Evolutionary conservation across 2,113 vertebrate species (phyloP).

Genomic region (Emydocephalus ijimae): DNA sequence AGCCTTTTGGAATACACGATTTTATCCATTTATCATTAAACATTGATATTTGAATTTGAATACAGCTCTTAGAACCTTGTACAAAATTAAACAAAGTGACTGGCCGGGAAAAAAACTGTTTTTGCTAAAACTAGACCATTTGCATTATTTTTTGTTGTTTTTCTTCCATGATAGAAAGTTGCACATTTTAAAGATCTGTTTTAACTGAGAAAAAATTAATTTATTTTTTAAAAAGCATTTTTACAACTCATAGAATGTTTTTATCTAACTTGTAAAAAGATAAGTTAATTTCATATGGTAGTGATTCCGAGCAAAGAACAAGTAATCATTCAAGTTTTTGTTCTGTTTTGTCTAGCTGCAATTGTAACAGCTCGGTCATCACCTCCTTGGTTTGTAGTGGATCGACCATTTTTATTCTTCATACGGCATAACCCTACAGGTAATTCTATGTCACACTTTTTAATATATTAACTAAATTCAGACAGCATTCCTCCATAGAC

Average conservation of each 20-base stretch:
- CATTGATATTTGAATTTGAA: not conserved
- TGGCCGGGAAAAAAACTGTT: not conserved
- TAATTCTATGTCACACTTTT: constrained; percentile 48
- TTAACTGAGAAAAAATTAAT: not conserved
- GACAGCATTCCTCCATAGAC: not conserved
- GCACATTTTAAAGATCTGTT: not conserved
- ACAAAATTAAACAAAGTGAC: not conserved
- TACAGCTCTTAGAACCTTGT: not conserved
- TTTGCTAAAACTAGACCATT: not conserved
- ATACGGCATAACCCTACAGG: constrained; percentile 91
- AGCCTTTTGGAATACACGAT: not conserved
- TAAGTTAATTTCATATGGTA: not conserved
- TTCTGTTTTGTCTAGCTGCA: constrained; percentile 71
- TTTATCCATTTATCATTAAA: not conserved
- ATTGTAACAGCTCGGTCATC: constrained; percentile 90
- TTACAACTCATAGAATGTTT: not conserved
- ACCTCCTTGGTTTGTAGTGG: constrained; percentile 87
- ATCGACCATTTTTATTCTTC: constrained; percentile 91
- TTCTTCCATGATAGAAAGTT: not conserved
- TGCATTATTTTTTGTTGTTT: not conserved
- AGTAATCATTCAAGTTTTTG: not conserved
- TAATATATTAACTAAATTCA: not conserved
- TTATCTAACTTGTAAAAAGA: not conserved
- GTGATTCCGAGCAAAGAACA: not conserved
- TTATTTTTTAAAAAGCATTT: not conserved